A percentile compares a stretch with the other conserved stretches of the same genome.
These are phyloP conservation scores for Mamestra brassicae DNA, from an alignment of 2,888 invertebrate species.

Conservation along the genomic window DNA sequence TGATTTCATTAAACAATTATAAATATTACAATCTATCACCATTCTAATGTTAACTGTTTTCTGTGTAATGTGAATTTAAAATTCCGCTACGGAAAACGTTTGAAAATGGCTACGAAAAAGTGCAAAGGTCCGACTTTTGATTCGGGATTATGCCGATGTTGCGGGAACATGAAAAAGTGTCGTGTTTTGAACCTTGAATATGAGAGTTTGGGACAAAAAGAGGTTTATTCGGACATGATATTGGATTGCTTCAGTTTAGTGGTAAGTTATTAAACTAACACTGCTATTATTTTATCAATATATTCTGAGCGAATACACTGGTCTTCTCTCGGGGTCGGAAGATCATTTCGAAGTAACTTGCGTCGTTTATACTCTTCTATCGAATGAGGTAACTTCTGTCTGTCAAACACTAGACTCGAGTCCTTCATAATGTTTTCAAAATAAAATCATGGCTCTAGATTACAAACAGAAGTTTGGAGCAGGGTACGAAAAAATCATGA, in stretches of 20 bases:
- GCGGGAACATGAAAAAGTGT: constrained; percentile 84
- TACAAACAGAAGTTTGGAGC: too few species aligned
- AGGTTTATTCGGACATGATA: constrained; percentile 86
- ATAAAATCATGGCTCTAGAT: too few species aligned
- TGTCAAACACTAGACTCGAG: too few species aligned
- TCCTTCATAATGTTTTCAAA: too few species aligned
- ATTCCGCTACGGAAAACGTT: neutral
- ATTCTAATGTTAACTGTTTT: neutral
- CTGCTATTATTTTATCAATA: too few species aligned
- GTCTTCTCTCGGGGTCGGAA: neutral
- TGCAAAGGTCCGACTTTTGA: constrained; percentile 82
- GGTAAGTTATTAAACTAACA: constrained; percentile 70
- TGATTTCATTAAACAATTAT: constrained; percentile 27
- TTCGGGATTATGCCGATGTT: constrained; percentile 84
- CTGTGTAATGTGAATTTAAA: neutral
- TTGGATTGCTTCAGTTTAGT: constrained; percentile 86
- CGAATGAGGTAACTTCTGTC: neutral
- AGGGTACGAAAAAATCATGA: too few species aligned
- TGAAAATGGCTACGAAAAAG: constrained; percentile 75
- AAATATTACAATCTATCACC: neutral
- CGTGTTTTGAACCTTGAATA: constrained; percentile 84
- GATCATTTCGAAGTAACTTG: neutral
- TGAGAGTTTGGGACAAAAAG: constrained; percentile 81
- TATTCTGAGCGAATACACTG: neutral
- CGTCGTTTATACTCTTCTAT: neutral